phyloP scores from a whole-genome alignment of 1,140 invertebrate genomes.

The Pogonomyrmex barbatus region DNA sequence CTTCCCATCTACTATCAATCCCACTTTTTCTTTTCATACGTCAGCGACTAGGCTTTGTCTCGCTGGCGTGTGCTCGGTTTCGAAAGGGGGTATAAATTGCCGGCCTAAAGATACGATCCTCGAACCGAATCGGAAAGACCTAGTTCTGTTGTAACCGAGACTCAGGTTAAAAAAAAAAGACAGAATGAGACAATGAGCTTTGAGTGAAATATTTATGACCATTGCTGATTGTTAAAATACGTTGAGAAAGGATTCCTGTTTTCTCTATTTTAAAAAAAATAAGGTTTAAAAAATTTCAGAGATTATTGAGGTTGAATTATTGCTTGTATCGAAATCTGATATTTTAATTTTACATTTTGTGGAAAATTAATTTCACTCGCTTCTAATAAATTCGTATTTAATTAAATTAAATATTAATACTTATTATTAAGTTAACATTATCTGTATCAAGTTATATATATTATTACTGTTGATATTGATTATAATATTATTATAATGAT shows the following conservation, averaged over 20 bases:
- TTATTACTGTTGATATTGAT: neutral
- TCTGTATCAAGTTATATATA: neutral
- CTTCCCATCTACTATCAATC: conserved; percentile 29
- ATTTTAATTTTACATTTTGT: neutral
- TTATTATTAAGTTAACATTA: conserved; percentile 9
- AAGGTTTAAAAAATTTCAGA: neutral
- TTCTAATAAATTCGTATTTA: conserved; percentile 4
- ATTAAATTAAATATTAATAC: neutral
- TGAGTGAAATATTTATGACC: neutral
- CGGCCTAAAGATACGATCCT: conserved; percentile 67
- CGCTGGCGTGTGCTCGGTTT: conserved; percentile 33
- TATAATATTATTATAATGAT: neutral
- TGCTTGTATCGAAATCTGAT: neutral
- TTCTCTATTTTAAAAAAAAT: neutral
- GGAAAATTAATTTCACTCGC: neutral
- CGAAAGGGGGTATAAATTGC: conserved; percentile 71
- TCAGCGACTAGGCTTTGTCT: conserved; percentile 39
- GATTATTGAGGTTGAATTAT: too few species aligned
- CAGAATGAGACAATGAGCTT: neutral
- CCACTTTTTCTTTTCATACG: conserved; percentile 25
- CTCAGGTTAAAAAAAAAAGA: neutral
- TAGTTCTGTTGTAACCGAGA: conserved; percentile 41
- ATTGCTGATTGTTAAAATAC: neutral
- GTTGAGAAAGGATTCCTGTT: neutral
- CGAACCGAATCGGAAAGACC: conserved; percentile 69